These are phyloP conservation scores for Amblyornis subalaris DNA, from an alignment of 2,113 vertebrate species.

Conservation along the genomic window DNA sequence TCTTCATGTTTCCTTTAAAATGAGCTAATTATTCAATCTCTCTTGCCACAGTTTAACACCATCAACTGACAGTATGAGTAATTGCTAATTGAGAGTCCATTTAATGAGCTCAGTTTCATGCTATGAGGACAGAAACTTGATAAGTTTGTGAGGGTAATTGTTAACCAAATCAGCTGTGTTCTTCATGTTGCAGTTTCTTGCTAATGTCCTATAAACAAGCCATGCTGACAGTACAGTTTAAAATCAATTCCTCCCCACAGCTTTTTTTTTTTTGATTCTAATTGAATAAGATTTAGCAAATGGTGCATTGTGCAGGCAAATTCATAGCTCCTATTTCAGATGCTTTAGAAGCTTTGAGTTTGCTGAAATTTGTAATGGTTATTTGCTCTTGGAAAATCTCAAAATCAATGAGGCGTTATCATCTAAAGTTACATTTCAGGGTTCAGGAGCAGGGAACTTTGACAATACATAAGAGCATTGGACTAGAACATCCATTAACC, in stretches of 20 bases:
- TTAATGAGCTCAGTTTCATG: neutral
- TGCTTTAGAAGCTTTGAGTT: neutral
- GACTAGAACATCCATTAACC: neutral
- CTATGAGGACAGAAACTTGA: conserved; percentile 1
- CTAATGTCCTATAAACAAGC: neutral
- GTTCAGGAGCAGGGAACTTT: neutral
- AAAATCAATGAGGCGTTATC: neutral
- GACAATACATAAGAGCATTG: neutral
- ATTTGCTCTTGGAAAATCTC: neutral
- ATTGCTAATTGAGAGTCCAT: neutral
- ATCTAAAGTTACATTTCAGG: neutral
- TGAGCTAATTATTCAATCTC: conserved; percentile 11
- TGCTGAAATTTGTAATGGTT: neutral
- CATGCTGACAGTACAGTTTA: neutral
- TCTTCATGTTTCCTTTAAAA: neutral
- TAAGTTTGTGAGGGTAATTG: neutral
- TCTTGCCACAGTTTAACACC: neutral
- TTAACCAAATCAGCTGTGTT: conserved; percentile 21
- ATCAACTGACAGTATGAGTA: neutral
- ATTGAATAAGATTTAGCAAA: neutral
- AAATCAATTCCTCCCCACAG: neutral
- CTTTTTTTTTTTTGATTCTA: neutral
- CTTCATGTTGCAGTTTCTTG: neutral
- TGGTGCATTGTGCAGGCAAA: neutral
- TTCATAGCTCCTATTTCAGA: neutral